Conservation (phyloP, 2,113 vertebrate species). For the Aramus guarauna region DNA sequence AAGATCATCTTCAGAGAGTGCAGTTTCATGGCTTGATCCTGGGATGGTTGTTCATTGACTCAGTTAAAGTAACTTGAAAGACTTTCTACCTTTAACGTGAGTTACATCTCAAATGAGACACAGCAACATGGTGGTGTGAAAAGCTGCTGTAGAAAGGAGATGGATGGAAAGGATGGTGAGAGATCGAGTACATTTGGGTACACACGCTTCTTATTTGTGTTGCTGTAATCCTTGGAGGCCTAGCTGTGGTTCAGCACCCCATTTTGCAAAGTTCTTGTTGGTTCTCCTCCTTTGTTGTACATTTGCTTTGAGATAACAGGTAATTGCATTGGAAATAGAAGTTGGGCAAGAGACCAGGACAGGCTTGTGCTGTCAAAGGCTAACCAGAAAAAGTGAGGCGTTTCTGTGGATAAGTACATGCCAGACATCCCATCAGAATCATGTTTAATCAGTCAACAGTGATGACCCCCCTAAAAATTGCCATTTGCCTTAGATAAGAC, state of each 20-base stretch:
- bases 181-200: accelerated
- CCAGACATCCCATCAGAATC: conserved; percentile 14
- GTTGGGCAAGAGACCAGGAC: neutral
- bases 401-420: conserved; percentile 12
- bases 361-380: neutral
- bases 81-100: neutral
- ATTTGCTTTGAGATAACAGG: conserved; percentile 33
- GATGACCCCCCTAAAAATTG: conserved; percentile 40
- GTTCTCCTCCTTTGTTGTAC: neutral
- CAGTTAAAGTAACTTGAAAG: neutral
- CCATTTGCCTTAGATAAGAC: conserved; percentile 43
- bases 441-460: conserved; percentile 14
- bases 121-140: neutral
- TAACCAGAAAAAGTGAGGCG: neutral
- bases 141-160: neutral
- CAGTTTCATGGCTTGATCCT: neutral
- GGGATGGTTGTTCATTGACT: neutral
- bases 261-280: neutral
- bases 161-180: neutral
- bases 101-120: neutral
- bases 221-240: neutral
- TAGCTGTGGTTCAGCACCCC: neutral
- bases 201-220: neutral
- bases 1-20: neutral
- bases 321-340: conserved; percentile 19